These are phyloP conservation scores for Vipera ursinii DNA, from an alignment of 2,797 vertebrate species.

Conservation along the genomic window DNA sequence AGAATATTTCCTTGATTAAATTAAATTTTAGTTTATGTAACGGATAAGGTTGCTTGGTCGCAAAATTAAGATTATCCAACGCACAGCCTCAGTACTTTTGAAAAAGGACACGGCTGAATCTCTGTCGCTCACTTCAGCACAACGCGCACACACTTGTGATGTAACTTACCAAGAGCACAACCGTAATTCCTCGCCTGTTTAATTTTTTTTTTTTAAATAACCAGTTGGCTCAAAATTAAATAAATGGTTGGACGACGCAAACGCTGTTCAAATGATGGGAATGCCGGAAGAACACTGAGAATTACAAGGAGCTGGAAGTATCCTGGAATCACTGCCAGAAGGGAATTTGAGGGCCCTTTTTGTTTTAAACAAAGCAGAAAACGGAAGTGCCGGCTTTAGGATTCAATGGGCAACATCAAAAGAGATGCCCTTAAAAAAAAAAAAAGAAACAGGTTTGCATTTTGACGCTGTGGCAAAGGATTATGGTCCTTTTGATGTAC, in stretches of 20 bases:
- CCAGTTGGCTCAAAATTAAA: neutral
- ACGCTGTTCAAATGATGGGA: neutral
- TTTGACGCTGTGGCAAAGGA: neutral
- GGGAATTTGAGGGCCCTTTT: neutral
- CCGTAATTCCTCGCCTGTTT: neutral
- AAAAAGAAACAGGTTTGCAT: neutral
- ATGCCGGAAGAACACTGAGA: neutral
- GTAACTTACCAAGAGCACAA: neutral
- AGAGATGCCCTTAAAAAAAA: neutral
- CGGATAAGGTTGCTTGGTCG: neutral
- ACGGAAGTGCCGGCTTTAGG: neutral
- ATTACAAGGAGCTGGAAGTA: neutral
- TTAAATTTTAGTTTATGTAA: neutral
- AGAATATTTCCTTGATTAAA: neutral
- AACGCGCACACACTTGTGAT: neutral
- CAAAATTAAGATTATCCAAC: neutral
- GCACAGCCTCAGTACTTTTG: neutral
- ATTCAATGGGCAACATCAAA: neutral
- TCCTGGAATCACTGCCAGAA: neutral
- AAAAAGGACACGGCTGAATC: neutral
- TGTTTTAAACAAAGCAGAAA: neutral
- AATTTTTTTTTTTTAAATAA: neutral
- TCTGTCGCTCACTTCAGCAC: neutral
- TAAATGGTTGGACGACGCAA: neutral
- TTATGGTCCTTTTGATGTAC: neutral